Base-by-base conservation (phyloP, 2,888 invertebrate genomes). In the Agrenia bidenticulata region DNA sequence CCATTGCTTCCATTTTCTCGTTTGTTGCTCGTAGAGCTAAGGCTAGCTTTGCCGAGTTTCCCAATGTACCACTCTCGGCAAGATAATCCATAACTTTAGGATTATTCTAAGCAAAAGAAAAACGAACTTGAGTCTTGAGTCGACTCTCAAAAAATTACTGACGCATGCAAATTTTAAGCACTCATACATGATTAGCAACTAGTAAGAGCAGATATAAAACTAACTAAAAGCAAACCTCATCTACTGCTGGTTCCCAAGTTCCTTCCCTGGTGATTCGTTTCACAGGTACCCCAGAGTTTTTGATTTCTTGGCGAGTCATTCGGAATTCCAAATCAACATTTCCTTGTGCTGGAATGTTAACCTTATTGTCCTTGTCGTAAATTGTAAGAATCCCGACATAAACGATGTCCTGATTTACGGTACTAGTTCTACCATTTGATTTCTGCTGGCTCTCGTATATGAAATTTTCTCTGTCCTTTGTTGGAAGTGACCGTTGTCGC, bases 381-480 rank as follows among this genome's bases (percentile, higher is more conserved):
- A 73, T 61, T 11, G 65, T 67, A 2, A 70, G 23, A 23, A 69
- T 63, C 27, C 73, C 73, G 7, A 64, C 51, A 23, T 70, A 67
- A n/a, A 64, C 61, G 23, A 65, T 11, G 2, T 59, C 55, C 0
- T 63, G 59, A 19, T 61, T 61, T 24, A 32, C 39, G n/a, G 15
- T 45, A 7, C 26, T 21, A 11, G 51, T 27, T 24, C 17, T 51
- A 24, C 45, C 54, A 17, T 57, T 58, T 19, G 15, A 63, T 15
- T 51, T 21, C 1, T 64, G 9, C 17, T 58, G 51, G 15, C 61
- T 42, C 4, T 67, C 62, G 39, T 73, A 72, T 23, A 72, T 59
- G 37, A 70, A 74, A 21, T 73, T 69, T 61, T 73, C 74, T 21
- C 67, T 57, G 54, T 70, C 74, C 45, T 67, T 69, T 1, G 68